A percentile compares a stretch with the other conserved stretches of the same genome.
phyloP scores from a whole-genome alignment of 2,888 invertebrate species.

The Lepidochrysops patricia region DNA sequence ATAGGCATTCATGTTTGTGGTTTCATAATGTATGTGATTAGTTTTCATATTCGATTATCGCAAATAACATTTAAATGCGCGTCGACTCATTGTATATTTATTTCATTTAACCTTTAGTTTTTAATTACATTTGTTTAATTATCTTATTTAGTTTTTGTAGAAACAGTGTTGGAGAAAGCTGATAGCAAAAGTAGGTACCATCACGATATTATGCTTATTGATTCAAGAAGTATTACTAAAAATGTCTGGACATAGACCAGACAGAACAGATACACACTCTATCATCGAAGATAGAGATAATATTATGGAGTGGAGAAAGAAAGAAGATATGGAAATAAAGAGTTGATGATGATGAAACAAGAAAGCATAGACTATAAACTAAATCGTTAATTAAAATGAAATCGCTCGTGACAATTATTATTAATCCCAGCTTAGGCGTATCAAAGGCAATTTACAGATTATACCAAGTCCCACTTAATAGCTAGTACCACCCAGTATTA shows the following conservation, averaged over 20 bases:
- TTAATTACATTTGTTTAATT: slow-evolving; percentile 7
- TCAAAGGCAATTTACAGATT: neutral
- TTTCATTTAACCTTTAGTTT: slow-evolving; percentile 7
- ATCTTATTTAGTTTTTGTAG: neutral
- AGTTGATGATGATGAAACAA: too few relatives aligned
- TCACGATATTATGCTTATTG: neutral
- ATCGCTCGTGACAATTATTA: neutral
- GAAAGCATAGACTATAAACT: neutral
- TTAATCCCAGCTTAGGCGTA: neutral
- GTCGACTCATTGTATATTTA: neutral
- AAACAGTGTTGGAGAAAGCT: neutral
- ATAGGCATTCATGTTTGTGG: slow-evolving; percentile 19
- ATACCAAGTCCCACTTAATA: neutral
- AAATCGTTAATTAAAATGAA: neutral
- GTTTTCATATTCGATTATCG: neutral
- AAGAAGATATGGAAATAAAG: too few relatives aligned
- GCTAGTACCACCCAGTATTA: slow-evolving; percentile 1
- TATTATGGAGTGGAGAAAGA: too few relatives aligned
- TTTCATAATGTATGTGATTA: neutral
- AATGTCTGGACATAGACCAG: too few relatives aligned
- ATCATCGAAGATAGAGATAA: too few relatives aligned
- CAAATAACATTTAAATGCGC: neutral
- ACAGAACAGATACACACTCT: too few relatives aligned
- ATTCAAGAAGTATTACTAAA: too few relatives aligned
- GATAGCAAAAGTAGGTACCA: neutral